phyloP scores from a whole-genome alignment of 2,888 invertebrate genomes.

The Petrophora chlorosata region DNA sequence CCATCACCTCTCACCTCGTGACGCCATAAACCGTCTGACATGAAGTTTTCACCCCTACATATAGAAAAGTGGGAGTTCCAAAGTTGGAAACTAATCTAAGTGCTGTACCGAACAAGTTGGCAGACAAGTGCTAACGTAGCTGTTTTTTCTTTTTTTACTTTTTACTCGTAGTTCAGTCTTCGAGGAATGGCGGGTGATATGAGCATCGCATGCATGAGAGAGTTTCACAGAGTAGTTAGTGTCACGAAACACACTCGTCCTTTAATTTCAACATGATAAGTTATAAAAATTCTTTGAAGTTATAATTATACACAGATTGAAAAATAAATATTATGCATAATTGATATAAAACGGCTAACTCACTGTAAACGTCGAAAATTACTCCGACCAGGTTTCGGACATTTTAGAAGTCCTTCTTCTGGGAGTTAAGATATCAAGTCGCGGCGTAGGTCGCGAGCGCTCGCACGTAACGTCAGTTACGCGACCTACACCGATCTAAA shows the following conservation, averaged over 20 bases:
- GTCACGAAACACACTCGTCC: constrained; percentile 25
- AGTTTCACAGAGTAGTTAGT: constrained; percentile 45
- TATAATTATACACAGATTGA: too few species aligned
- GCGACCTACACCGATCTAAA: too few species aligned
- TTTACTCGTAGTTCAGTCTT: constrained; percentile 56
- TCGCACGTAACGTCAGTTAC: too few species aligned
- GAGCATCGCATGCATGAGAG: constrained; percentile 78
- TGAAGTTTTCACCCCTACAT: constrained; percentile 11
- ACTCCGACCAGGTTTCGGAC: too few species aligned
- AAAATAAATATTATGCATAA: too few species aligned
- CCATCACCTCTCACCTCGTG: constrained; percentile 13
- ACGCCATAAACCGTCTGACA: constrained; percentile 28
- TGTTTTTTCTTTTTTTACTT: constrained; percentile 64
- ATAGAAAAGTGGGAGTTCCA: constrained; percentile 32
- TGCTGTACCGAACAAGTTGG: constrained; percentile 73
- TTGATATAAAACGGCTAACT: too few species aligned
- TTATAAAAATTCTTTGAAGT: too few species aligned
- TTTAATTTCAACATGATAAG: neutral
- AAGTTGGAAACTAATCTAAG: constrained; percentile 79
- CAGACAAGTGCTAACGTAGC: constrained; percentile 74
- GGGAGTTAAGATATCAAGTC: too few species aligned
- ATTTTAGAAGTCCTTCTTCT: too few species aligned
- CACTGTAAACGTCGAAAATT: too few species aligned
- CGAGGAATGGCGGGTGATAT: constrained; percentile 67
- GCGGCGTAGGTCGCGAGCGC: too few species aligned